Conservation (phyloP, 2,888 invertebrate species). For the Melinopterus prodromus region DNA sequence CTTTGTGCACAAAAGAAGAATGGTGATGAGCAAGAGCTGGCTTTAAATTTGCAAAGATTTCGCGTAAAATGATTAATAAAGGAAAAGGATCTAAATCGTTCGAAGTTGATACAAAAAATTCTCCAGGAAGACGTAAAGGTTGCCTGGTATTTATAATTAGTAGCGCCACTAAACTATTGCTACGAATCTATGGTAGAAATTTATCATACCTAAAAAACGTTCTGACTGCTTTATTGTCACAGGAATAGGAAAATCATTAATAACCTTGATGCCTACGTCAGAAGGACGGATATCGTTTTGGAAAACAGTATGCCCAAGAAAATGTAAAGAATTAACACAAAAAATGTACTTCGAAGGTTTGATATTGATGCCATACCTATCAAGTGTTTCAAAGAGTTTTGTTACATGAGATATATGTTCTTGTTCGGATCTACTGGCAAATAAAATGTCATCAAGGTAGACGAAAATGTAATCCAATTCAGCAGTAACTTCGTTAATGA, state of each 20-base stretch:
- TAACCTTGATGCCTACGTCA: neutral
- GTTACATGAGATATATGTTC: neutral
- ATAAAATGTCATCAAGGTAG: neutral
- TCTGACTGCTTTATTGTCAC: neutral
- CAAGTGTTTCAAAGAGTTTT: constrained; percentile 9
- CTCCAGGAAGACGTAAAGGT: too few relatives aligned
- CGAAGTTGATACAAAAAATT: too few relatives aligned
- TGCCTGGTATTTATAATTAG: too few relatives aligned
- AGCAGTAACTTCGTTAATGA: constrained; percentile 48
- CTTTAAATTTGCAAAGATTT: too few relatives aligned
- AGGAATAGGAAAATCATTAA: neutral
- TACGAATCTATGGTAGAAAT: constrained; percentile 29
- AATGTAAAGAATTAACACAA: neutral
- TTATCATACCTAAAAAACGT: neutral
- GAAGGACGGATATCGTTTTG: too few relatives aligned
- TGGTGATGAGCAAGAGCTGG: too few relatives aligned
- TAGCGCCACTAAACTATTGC: too few relatives aligned
- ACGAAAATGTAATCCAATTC: constrained; percentile 45
- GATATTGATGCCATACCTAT: neutral
- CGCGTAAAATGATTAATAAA: too few relatives aligned
- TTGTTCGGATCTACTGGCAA: too few relatives aligned
- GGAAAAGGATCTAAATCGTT: too few relatives aligned
- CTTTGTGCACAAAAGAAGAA: too few relatives aligned
- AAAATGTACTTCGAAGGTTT: constrained; percentile 11
- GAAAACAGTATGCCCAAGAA: constrained; percentile 4